Conservation (phyloP, 2,113 vertebrate genomes). For the Loxodonta africana region DNA sequence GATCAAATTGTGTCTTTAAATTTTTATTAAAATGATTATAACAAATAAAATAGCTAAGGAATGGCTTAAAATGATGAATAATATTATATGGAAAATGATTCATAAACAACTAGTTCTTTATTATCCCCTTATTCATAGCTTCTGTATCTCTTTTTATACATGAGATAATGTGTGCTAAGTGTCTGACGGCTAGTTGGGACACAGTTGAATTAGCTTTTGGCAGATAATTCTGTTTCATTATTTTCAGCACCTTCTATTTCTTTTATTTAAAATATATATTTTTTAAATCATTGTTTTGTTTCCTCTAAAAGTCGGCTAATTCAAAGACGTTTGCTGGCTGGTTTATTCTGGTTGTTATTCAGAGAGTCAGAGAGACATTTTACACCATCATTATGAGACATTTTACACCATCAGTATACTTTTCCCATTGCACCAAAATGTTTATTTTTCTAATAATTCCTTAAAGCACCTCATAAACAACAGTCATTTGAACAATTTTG, state of each 20-base stretch:
- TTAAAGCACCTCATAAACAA: not conserved
- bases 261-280: slow-evolving; percentile 23
- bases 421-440: not conserved
- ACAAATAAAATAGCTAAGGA: not conserved
- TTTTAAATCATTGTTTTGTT: not conserved
- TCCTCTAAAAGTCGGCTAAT: not conserved
- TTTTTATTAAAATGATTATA: slow-evolving; percentile 19
- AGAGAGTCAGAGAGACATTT: not conserved
- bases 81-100: not conserved
- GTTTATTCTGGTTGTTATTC: not conserved
- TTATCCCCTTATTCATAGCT: not conserved
- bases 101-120: not conserved
- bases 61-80: not conserved
- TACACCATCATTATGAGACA: slow-evolving; percentile 37
- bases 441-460: slow-evolving; percentile 1
- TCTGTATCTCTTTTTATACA: not conserved
- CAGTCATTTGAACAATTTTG: not conserved
- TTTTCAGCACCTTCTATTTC: slow-evolving; percentile 16
- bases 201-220: not conserved
- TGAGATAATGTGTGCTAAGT: not conserved
- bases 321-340: not conserved
- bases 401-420: too few relatives aligned
- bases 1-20: slow-evolving; percentile 11
- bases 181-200: not conserved
- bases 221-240: not conserved